phyloP scores from a whole-genome alignment of 2,113 vertebrate genomes.

The Aplodontia rufa region DNA sequence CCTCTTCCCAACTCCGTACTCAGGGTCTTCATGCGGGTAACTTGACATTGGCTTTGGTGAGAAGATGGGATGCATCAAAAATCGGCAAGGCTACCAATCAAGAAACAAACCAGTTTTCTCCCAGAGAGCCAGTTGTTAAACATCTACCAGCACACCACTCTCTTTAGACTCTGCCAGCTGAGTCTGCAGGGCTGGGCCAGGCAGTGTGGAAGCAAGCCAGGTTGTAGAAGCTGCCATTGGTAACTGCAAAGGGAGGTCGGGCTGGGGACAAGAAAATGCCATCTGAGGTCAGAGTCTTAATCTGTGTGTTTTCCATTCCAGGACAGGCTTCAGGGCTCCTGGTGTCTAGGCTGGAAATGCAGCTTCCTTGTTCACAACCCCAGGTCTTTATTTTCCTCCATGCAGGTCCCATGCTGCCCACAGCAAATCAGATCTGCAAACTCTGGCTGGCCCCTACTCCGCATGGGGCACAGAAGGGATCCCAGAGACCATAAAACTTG shows the following conservation, averaged over 20 bases:
- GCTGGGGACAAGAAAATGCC: background rate
- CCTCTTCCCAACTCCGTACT: background rate
- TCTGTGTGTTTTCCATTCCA: background rate
- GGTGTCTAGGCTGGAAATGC: background rate
- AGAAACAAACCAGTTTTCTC: background rate
- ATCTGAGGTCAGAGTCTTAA: background rate
- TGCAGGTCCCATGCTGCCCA: background rate
- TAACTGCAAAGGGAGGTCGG: background rate
- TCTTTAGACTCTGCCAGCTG: background rate
- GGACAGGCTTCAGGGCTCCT: background rate
- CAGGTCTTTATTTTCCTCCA: background rate
- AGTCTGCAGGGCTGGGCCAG: background rate
- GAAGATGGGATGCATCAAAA: background rate
- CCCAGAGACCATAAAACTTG: background rate
- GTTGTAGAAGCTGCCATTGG: background rate
- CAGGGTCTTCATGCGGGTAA: accelerated
- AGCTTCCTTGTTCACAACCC: background rate
- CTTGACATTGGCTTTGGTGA: background rate
- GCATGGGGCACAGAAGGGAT: background rate
- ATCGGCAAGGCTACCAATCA: too few species aligned
- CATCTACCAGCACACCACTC: background rate
- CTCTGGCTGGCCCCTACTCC: too few species aligned
- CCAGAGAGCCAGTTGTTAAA: background rate
- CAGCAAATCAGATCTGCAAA: background rate
- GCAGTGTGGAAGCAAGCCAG: background rate